Percentiles rank a stretch among this genome's conserved stretches.
Conservation (phyloP, 2,888 invertebrate species). For the Monopis laevigella region DNA sequence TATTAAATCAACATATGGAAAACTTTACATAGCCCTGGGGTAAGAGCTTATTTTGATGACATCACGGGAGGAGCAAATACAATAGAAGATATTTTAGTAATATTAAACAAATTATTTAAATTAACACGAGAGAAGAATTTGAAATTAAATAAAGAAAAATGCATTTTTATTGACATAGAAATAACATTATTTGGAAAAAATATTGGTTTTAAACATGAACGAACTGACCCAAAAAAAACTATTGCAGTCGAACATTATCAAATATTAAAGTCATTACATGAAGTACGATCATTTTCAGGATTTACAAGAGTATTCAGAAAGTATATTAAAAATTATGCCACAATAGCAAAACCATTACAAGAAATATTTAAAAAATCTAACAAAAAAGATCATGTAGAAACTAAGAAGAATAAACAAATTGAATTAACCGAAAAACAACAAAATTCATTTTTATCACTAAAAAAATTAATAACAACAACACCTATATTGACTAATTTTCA, state of each 20-base stretch:
- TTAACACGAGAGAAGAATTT: constrained; percentile 13
- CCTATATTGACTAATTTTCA: constrained; percentile 12
- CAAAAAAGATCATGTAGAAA: not conserved
- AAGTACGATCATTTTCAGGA: constrained; percentile 16
- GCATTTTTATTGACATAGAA: constrained; percentile 12
- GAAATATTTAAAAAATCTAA: constrained; percentile 3
- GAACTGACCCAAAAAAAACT: constrained; percentile 11
- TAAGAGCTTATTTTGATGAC: constrained; percentile 14
- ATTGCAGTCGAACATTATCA: no score
- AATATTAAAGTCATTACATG: no score
- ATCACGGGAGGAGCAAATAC: constrained; percentile 11
- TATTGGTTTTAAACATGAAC: constrained; percentile 4
- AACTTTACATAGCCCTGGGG: not conserved
- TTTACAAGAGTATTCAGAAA: constrained; percentile 16
- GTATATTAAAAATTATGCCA: constrained; percentile 17
- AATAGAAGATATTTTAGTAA: not conserved
- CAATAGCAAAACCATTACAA: constrained; percentile 16
- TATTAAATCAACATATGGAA: constrained; percentile 12
- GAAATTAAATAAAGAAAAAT: constrained; percentile 13
- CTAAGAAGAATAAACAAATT: not conserved
- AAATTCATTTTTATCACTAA: constrained; percentile 14
- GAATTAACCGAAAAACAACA: constrained; percentile 12
- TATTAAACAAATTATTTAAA: constrained; percentile 12
- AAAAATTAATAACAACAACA: constrained; percentile 10
- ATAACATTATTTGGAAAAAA: constrained; percentile 13